Conservation (phyloP, 2,113 vertebrate genomes). For the Mionectes macconnelli region DNA sequence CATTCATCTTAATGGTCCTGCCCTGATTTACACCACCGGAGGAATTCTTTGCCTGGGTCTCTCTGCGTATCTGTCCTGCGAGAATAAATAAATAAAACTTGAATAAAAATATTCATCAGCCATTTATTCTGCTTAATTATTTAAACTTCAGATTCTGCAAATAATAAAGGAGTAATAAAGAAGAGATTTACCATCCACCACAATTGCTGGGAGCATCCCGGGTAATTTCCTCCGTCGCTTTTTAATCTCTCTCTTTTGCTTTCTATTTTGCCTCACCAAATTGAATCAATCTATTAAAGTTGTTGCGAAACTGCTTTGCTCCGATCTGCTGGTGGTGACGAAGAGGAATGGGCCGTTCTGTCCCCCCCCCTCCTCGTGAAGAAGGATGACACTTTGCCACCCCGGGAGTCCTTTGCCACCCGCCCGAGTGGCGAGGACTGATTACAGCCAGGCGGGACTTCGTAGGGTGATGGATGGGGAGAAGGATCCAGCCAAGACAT, state of each 20-base stretch:
- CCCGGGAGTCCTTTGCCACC: not conserved
- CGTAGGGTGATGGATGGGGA: not conserved
- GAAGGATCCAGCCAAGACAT: not conserved
- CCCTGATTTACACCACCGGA: slow-evolving; percentile 25
- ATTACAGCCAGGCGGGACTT: not conserved
- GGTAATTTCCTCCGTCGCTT: slow-evolving; percentile 25
- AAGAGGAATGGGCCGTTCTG: slow-evolving; percentile 23
- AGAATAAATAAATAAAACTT: not conserved
- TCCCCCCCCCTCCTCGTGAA: not conserved
- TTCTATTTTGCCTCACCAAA: slow-evolving; percentile 38
- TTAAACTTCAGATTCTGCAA: slow-evolving; percentile 36
- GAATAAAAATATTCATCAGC: not conserved
- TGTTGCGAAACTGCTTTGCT: slow-evolving; percentile 20
- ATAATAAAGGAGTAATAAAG: slow-evolving; percentile 54
- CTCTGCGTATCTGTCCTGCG: not conserved
- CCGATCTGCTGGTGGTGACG: not conserved
- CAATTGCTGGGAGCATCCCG: not conserved
- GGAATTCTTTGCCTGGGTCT: not conserved
- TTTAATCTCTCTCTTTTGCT: not conserved
- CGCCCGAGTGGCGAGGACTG: not conserved
- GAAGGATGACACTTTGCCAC: not conserved
- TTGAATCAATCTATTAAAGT: slow-evolving; percentile 63
- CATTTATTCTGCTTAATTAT: slow-evolving; percentile 50
- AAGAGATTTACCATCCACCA: slow-evolving; percentile 32
- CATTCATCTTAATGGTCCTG: not conserved